Evolutionary conservation across 2,888 invertebrate genomes (phyloP), one percentile per base, ranked within the genome.

Genomic region (Anthrax anthrax): DNA sequence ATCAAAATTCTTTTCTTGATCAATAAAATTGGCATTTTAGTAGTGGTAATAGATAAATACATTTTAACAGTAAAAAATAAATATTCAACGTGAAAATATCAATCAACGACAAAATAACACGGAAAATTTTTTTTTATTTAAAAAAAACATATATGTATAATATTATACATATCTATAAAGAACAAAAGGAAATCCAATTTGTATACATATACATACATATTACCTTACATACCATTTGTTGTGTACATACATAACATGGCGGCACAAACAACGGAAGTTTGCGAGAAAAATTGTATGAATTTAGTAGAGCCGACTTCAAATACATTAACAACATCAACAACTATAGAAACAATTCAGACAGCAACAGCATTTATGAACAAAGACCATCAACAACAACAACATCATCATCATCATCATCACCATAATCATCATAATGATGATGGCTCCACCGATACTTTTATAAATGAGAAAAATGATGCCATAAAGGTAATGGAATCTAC

Each of bases 151-250:
- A 6, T 6, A 4, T 4, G 23, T 6, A 23, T 23, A 23, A 23
- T 23, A 6, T 6, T 23, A 23, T 9, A 34, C 4, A 34, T 34
- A 34, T 8, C 12, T n/a, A n/a, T 13, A 12, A 16, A 36, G 16
- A 27, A 34, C 34, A 46, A 42, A 37, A 32, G 37, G n/a, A 46
- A 46, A 46, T 46, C 46, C 38, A 46, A 46, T 46, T 46, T 42
- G 37, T 38, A 10, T 40, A 38, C 16, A 36, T 36, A 32, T 4
- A 32, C 13, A 36, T 36, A n/a, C 16, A 36, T 16, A 36, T 36
- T n/a, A 16, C 16, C n/a, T n/a, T n/a, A n/a, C n/a, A n/a, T n/a
- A n/a, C n/a, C n/a, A n/a, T n/a, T n/a, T n/a, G n/a, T n/a, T n/a
- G n/a, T n/a, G n/a, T 16, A 16, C 16, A 36, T 32, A 32, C 37